Evolutionary conservation across 1,140 invertebrate genomes (phyloP).

Genomic region (Akabosia matsudoensis): DNA sequence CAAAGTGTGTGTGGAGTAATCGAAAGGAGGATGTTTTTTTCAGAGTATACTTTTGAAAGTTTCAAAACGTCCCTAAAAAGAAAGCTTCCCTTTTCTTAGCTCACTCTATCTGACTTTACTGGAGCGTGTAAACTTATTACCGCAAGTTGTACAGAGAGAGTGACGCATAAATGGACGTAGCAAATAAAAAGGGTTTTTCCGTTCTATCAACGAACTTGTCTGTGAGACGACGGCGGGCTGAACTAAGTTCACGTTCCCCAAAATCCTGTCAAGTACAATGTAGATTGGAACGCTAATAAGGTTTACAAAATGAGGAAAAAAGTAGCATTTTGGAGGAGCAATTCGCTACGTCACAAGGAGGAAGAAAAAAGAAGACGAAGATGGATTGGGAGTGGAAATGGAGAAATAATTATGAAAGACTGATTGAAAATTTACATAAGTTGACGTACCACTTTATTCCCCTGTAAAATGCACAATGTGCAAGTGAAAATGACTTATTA

Average conservation of each 20-base stretch:
- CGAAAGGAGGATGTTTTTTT: neutral
- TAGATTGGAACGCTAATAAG: neutral
- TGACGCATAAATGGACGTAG: neutral
- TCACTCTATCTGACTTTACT: neutral
- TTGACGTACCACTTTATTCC: too few species aligned
- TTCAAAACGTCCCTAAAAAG: neutral
- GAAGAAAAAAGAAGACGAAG: constrained; percentile 16
- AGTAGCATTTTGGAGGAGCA: neutral
- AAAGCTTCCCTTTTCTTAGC: neutral
- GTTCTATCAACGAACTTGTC: neutral
- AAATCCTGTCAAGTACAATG: neutral
- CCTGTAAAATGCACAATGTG: neutral
- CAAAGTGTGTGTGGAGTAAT: constrained; percentile 8
- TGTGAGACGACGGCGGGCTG: too few species aligned
- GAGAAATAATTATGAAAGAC: constrained; percentile 39
- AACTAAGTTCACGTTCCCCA: too few species aligned
- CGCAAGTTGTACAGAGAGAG: neutral
- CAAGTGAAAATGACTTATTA: constrained; percentile 21
- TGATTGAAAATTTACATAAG: constrained; percentile 33
- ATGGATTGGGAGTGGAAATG: constrained; percentile 26
- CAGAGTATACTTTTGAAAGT: neutral
- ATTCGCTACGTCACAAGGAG: neutral
- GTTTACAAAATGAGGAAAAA: neutral
- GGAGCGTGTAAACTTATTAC: neutral
- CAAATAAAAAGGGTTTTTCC: neutral